These are phyloP conservation scores for Virgularia gustaviana DNA, from an alignment of 92 coral and sea anemone genomes.

Conservation along the genomic window DNA sequence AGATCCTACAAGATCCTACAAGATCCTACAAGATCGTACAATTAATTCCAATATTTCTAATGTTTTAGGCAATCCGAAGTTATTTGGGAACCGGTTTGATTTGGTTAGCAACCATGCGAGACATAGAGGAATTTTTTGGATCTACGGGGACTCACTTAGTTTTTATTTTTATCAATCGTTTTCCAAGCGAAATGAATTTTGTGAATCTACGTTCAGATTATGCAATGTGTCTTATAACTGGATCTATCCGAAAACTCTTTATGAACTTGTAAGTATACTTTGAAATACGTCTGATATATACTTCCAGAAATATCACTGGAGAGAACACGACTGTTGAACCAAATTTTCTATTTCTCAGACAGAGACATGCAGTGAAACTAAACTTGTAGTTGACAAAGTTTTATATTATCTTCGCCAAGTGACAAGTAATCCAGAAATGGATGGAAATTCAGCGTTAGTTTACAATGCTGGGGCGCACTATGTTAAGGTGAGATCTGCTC, in stretches of 20 bases:
- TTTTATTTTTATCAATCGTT: slow-evolving; percentile 71
- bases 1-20: too few species aligned
- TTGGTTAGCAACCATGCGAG: slow-evolving; percentile 43
- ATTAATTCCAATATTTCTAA: too few species aligned
- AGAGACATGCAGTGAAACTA: slow-evolving; percentile 79
- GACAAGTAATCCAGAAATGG: slow-evolving; percentile 50
- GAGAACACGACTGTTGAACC: not conserved
- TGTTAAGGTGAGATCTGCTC: slow-evolving; percentile 57
- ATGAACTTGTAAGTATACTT: slow-evolving; percentile 57
- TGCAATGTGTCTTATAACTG: slow-evolving; percentile 78
- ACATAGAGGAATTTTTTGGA: slow-evolving; percentile 69
- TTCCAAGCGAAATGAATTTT: slow-evolving; percentile 44
- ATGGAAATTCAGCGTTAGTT: slow-evolving; percentile 59
- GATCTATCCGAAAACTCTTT: slow-evolving; percentile 84
- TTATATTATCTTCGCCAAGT: slow-evolving; percentile 64
- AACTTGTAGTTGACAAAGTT: slow-evolving; percentile 66
- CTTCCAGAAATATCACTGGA: not conserved
- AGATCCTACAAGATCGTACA: too few species aligned
- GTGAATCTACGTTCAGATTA: slow-evolving; percentile 50
- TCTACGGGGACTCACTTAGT: slow-evolving; percentile 82
- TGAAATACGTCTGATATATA: not conserved
- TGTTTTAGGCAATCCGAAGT: not conserved
- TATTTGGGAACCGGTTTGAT: slow-evolving; percentile 28
- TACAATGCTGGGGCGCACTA: slow-evolving; percentile 87
- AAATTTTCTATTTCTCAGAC: slow-evolving; percentile 56